Conservation (phyloP, 2,797 vertebrate species). For the Myripristis murdjan region DNA sequence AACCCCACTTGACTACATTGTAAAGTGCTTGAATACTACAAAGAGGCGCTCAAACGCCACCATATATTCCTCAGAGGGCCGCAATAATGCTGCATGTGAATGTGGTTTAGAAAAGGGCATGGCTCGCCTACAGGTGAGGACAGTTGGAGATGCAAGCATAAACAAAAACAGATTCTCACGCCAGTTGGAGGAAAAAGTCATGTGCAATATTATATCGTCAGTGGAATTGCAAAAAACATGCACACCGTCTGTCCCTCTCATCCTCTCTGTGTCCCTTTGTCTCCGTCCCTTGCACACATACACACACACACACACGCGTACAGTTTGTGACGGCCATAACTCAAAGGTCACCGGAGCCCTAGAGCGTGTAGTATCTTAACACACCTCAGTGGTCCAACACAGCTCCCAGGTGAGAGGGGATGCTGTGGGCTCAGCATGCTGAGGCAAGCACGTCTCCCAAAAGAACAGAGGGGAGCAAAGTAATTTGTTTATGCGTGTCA, state of each 20-base stretch:
- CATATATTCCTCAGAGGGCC: constrained; percentile 48
- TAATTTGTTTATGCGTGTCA: constrained; percentile 75
- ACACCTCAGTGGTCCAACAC: constrained; percentile 81
- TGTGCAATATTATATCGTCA: constrained; percentile 66
- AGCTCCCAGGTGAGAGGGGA: constrained; percentile 79
- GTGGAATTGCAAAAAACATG: constrained; percentile 60
- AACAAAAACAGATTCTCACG: constrained; percentile 62
- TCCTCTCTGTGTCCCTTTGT: constrained; percentile 44
- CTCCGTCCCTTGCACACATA: constrained; percentile 17
- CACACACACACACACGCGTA: constrained; percentile 12
- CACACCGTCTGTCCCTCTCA: constrained; percentile 43
- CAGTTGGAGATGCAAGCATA: constrained; percentile 50
- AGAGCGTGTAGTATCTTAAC: constrained; percentile 79
- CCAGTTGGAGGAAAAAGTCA: constrained; percentile 56
- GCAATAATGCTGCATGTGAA: constrained; percentile 38
- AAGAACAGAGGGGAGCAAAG: constrained; percentile 65
- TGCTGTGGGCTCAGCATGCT: constrained; percentile 82
- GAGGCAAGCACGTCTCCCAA: constrained; percentile 74
- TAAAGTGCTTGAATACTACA: constrained; percentile 45
- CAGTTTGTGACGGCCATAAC: constrained; percentile 69
- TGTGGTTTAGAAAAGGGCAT: constrained; percentile 63
- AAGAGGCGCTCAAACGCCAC: constrained; percentile 54
- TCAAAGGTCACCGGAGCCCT: constrained; percentile 81
- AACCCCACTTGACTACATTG: constrained; percentile 33
- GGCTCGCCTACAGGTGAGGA: constrained; percentile 49